Evolutionary conservation across 2,113 vertebrate genomes (phyloP).

Genomic region (Oxyruncus cristatus): DNA sequence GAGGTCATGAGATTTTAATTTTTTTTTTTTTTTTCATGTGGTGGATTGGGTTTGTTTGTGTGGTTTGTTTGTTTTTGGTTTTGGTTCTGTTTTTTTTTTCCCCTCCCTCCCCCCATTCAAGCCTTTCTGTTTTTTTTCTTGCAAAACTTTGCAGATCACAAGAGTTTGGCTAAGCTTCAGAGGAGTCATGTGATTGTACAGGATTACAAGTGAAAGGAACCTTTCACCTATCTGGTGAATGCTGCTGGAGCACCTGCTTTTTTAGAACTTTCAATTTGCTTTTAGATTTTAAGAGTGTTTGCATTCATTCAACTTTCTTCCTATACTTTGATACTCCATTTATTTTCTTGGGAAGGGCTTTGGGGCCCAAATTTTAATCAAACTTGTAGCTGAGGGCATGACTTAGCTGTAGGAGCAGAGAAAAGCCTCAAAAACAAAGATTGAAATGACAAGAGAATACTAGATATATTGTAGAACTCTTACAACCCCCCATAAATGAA

Average conservation of each 20-base stretch:
- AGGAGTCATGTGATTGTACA: not conserved
- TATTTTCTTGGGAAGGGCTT: not conserved
- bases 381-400: not conserved
- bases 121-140: not conserved
- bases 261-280: not conserved
- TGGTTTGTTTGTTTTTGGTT: too few species aligned
- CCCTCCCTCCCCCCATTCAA: too few species aligned
- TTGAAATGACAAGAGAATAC: not conserved
- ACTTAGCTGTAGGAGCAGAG: not conserved
- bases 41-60: rapidly evolving
- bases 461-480: not conserved
- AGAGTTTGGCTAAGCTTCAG: not conserved
- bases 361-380: not conserved
- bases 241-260: not conserved
- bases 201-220: not conserved
- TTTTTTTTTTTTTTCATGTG: not conserved
- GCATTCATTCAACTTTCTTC: not conserved
- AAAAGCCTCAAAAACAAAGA: not conserved
- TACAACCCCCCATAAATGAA: not conserved
- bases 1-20: not conserved
- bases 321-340: not conserved
- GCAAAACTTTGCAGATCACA: not conserved
- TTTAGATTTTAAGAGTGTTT: not conserved
- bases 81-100: not conserved
- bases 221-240: not conserved